Base-by-base conservation (phyloP, 2,888 invertebrate genomes). In the Pachycephus smyrnensis region DNA sequence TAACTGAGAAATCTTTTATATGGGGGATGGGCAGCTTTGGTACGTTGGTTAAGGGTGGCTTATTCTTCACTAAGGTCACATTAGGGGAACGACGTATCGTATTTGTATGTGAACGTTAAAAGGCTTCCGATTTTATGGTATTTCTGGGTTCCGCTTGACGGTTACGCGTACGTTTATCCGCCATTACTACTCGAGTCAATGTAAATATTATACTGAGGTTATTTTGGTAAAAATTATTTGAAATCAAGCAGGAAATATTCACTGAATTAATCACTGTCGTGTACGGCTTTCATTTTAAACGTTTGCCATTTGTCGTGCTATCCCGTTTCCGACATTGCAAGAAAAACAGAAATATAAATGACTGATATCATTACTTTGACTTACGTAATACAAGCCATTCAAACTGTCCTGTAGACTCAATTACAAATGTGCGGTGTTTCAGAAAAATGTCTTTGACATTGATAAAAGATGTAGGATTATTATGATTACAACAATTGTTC, bases 101-200 rank as follows among this genome's bases (percentile, higher is more conserved):
- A 15, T 55, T 23, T 55, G 15, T 55, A 55, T 55, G 15, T n/a
- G n/a, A 32, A 68, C 69, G 77, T 79, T 71, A 71, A 55, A 79
- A 76, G 69, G 75, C 77, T 75, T 77, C 75, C 69, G 77, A 77
- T 77, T 80, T 77, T 73, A 80, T 76, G 71, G 77, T 33, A 69
- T 75, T 80, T 77, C 71, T 73, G 55, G 69, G 55, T 55, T 55
- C 23, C 55, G 23, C 55, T 55, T 23, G 23, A 23, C 9, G 9
- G 23, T 55, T 55, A 15, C 40, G 40, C 15, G 40, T 40, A 15
- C 40, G 6, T 0, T 40, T 40, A 2, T 1, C 55, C 55, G 55
- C 55, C 55, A 55, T 55, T 55, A 55, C 55, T 55, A 9, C 55
- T 55, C 55, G 55, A 55, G 55, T 55, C 55, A 55, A 55, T 23